Evolutionary conservation across 2,888 invertebrate genomes (phyloP).

Genomic region (Clistopyga incitator): DNA sequence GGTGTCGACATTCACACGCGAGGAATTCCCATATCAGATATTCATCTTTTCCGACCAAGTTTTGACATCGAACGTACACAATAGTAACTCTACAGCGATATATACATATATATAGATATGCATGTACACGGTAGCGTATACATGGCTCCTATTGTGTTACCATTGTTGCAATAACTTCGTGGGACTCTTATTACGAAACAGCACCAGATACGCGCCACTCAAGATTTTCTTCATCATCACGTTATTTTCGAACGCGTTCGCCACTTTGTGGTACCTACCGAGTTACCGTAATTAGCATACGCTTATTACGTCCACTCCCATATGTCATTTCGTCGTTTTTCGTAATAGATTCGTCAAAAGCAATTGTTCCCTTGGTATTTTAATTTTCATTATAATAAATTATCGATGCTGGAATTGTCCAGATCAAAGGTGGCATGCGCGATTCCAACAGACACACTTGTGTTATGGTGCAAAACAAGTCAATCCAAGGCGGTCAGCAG

Average conservation of each 20-base stretch:
- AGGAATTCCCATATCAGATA: constrained; percentile 80
- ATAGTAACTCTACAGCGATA: constrained; percentile 33
- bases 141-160: constrained; percentile 72
- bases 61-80: constrained; percentile 76
- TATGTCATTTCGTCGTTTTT: neutral
- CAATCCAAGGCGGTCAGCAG: too few relatives aligned
- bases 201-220: constrained; percentile 66
- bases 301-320: neutral
- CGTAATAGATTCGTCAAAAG: neutral
- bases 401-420: too few relatives aligned
- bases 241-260: constrained; percentile 17
- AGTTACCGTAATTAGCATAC: neutral
- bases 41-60: constrained; percentile 75
- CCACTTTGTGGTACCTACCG: neutral
- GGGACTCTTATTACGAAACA: constrained; percentile 79
- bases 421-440: too few relatives aligned
- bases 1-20: constrained; percentile 78
- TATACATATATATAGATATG: neutral
- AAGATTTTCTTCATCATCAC: constrained; percentile 34
- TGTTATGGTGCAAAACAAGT: too few relatives aligned
- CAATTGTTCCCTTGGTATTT: too few relatives aligned
- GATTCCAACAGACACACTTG: too few relatives aligned
- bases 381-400: too few relatives aligned
- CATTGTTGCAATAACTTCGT: constrained; percentile 78
- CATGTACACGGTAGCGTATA: constrained; percentile 22